Percentiles rank a stretch among this genome's conserved stretches.
phyloP scores from a whole-genome alignment of 2,888 invertebrate species.

The Dorcus hopei region DNA sequence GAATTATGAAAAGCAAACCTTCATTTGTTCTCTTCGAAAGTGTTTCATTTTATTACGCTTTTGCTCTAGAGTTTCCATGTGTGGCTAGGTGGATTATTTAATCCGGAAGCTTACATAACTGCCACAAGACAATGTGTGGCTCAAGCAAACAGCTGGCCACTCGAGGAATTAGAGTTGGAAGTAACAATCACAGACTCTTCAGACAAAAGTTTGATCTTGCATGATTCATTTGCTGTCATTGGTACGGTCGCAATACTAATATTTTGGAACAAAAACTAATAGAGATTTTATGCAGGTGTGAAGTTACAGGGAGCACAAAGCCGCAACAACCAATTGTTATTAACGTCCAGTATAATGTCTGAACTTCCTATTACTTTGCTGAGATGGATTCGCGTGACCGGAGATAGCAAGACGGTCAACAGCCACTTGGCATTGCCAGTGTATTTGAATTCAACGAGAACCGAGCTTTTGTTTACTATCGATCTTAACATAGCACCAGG shows the following conservation, averaged over 20 bases:
- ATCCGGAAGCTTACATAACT: constrained; percentile 98
- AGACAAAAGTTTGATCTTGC: constrained; percentile 43
- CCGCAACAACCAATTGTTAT: constrained; percentile 81
- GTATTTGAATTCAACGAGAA: constrained; percentile 93
- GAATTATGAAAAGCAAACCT: not conserved
- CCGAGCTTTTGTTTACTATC: constrained; percentile 92
- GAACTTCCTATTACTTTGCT: constrained; percentile 87
- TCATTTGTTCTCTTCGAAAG: too few species aligned
- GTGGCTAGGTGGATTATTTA: constrained; percentile 96
- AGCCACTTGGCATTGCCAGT: constrained; percentile 88
- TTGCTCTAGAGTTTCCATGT: constrained; percentile 77
- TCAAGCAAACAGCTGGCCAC: constrained; percentile 93
- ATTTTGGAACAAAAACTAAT: constrained; percentile 1
- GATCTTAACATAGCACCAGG: constrained; percentile 88
- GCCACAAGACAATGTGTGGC: constrained; percentile 98
- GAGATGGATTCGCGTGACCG: constrained; percentile 67
- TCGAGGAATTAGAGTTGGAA: constrained; percentile 90
- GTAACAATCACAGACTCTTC: constrained; percentile 64
- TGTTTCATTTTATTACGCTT: not conserved
- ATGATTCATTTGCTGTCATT: constrained; percentile 51
- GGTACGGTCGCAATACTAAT: constrained; percentile 38
- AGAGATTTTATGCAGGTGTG: constrained; percentile 65
- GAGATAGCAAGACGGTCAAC: constrained; percentile 49
- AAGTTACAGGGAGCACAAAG: constrained; percentile 96
- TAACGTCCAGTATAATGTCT: constrained; percentile 93